Percentiles rank a stretch among this genome's conserved stretches.
These are phyloP conservation scores for Okapia johnstoni DNA, from an alignment of 2,113 vertebrate species.

Conservation along the genomic window DNA sequence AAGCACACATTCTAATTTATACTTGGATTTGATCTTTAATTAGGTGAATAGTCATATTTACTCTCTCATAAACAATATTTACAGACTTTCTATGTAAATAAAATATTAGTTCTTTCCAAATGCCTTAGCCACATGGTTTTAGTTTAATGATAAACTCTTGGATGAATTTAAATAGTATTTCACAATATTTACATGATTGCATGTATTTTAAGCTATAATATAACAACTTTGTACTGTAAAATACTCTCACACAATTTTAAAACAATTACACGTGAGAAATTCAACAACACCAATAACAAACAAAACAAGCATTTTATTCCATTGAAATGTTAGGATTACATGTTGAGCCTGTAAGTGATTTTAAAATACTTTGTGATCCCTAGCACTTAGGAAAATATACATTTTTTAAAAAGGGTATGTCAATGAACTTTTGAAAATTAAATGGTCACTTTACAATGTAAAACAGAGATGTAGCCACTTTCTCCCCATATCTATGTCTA, in stretches of 20 bases:
- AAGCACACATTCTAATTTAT: conserved; percentile 25
- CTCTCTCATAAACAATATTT: conserved; percentile 37
- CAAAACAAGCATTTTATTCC: not conserved
- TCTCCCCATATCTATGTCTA: not conserved
- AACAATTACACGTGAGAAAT: not conserved
- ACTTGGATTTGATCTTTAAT: conserved; percentile 23
- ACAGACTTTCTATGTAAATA: conserved; percentile 35
- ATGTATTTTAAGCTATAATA: not conserved
- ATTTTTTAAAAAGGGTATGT: not conserved
- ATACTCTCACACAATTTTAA: not conserved
- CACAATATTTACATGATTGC: not conserved
- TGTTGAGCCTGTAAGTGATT: not conserved
- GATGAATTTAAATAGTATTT: conserved; percentile 30
- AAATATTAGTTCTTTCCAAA: conserved; percentile 1
- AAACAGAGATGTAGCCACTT: not conserved
- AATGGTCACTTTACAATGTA: not conserved
- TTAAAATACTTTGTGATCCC: not conserved
- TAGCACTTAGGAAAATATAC: not conserved
- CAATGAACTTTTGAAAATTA: not conserved
- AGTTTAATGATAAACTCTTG: not conserved
- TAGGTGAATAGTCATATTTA: conserved; percentile 29
- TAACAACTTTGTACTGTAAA: not conserved
- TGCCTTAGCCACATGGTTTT: not conserved
- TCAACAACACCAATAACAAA: not conserved
- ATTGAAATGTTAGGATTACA: not conserved